These are phyloP conservation scores for Botia almorhae DNA, from an alignment of 2,797 vertebrate genomes.

Conservation along the genomic window DNA sequence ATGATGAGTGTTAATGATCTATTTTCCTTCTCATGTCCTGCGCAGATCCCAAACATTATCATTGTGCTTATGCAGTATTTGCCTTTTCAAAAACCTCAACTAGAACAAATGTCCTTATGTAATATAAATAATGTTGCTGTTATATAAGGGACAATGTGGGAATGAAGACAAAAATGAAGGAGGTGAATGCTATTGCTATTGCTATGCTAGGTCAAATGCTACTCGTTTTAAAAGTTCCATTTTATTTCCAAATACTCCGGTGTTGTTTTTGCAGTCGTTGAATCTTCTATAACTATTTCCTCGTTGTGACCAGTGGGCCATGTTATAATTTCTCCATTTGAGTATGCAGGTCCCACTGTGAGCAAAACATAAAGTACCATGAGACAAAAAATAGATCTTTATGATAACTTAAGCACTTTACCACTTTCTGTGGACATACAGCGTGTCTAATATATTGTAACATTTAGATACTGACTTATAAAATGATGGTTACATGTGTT, in stretches of 20 bases:
- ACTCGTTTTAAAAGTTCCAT: slow-evolving; percentile 63
- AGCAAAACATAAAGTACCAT: slow-evolving; percentile 16
- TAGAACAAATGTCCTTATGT: neutral
- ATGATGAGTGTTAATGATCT: slow-evolving; percentile 1
- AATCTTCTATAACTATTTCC: slow-evolving; percentile 60
- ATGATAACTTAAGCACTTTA: neutral
- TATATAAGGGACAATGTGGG: slow-evolving; percentile 13
- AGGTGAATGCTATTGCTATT: slow-evolving; percentile 14
- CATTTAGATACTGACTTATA: too few relatives aligned
- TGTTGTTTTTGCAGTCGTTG: slow-evolving; percentile 63
- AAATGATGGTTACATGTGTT: neutral
- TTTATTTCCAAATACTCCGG: slow-evolving; percentile 70
- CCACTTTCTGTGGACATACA: neutral
- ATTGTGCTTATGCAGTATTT: neutral
- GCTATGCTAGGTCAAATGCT: slow-evolving; percentile 1
- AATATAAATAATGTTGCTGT: slow-evolving; percentile 27
- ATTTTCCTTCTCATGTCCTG: neutral
- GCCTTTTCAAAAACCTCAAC: neutral
- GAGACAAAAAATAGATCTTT: neutral
- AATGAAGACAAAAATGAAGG: slow-evolving; percentile 27
- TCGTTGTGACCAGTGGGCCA: slow-evolving; percentile 52
- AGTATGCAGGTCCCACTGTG: slow-evolving; percentile 44
- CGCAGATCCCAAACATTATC: neutral
- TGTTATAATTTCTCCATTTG: slow-evolving; percentile 55
- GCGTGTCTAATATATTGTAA: too few relatives aligned